Conservation (phyloP, 2,113 vertebrate species). For the Nestor notabilis region DNA sequence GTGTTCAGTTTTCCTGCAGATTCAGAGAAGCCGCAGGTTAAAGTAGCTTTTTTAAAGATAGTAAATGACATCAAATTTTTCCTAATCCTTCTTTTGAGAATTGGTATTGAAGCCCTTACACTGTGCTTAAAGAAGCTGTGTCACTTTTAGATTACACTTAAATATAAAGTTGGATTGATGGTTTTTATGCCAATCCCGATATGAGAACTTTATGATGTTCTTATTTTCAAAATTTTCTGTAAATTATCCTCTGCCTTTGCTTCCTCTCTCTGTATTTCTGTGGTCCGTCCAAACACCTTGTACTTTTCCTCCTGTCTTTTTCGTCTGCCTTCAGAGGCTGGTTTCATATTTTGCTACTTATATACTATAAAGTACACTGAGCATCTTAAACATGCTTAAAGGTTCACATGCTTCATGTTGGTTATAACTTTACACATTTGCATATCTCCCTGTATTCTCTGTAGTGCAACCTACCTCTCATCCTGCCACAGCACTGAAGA, state of each 20-base stretch:
- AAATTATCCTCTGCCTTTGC: neutral
- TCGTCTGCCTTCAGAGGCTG: neutral
- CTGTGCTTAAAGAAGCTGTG: neutral
- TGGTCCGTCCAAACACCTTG: neutral
- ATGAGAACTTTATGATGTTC: neutral
- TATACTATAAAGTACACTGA: neutral
- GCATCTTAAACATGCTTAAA: neutral
- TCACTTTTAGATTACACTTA: neutral
- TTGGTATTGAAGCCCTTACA: neutral
- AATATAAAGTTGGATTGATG: neutral
- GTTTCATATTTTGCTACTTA: neutral
- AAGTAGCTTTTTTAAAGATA: neutral
- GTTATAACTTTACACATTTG: neutral
- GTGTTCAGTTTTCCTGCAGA: constrained; percentile 17
- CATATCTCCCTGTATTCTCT: neutral
- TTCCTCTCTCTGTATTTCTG: neutral
- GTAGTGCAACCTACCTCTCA: neutral
- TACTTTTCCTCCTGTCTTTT: neutral
- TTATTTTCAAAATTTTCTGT: neutral
- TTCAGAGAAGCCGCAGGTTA: neutral
- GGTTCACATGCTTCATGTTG: neutral
- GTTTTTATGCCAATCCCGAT: neutral
- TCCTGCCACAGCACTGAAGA: neutral
- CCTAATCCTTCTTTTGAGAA: neutral
- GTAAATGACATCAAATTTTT: neutral